Base-by-base conservation (phyloP, 1,140 invertebrate species). In the Hormaphis cornu region DNA sequence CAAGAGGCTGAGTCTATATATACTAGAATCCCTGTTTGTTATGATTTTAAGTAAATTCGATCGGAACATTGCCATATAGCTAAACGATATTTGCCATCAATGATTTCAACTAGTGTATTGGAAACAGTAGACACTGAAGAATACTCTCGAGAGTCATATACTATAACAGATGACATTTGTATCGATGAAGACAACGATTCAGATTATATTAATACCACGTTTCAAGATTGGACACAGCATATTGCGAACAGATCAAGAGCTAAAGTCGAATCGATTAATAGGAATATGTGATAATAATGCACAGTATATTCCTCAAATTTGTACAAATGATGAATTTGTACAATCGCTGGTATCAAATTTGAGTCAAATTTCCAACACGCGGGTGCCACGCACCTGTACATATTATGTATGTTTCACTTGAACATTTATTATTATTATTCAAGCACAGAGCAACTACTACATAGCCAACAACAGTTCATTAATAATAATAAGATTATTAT, bases 291-390 rank as follows among this genome's bases (percentile, higher is more conserved):
- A n/a, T n/a, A n/a, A 54, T 33, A 54, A 54, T 33, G 52, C 52
- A 7, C 52, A 54, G n/a, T 54, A 54, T 54, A 30, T 54, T 30
- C 52, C 30, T n/a, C n/a, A 54, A 54, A n/a, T 54, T 30, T n/a
- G n/a, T n/a, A n/a, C n/a, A n/a, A n/a, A n/a, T n/a, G n/a, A n/a
- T n/a, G n/a, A n/a, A n/a, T n/a, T n/a, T n/a, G n/a, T n/a, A n/a
- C n/a, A n/a, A n/a, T n/a, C n/a, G n/a, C n/a, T n/a, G n/a, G n/a
- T n/a, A n/a, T n/a, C n/a, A n/a, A n/a, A n/a, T n/a, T n/a, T n/a
- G n/a, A n/a, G n/a, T n/a, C n/a, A n/a, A n/a, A n/a, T n/a, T n/a
- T n/a, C n/a, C n/a, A n/a, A n/a, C n/a, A n/a, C n/a, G n/a, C n/a
- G n/a, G n/a, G n/a, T n/a, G n/a, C n/a, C n/a, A n/a, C n/a, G n/a